Conservation (phyloP, 1,140 invertebrate species). For the Drosophila mayri region DNA sequence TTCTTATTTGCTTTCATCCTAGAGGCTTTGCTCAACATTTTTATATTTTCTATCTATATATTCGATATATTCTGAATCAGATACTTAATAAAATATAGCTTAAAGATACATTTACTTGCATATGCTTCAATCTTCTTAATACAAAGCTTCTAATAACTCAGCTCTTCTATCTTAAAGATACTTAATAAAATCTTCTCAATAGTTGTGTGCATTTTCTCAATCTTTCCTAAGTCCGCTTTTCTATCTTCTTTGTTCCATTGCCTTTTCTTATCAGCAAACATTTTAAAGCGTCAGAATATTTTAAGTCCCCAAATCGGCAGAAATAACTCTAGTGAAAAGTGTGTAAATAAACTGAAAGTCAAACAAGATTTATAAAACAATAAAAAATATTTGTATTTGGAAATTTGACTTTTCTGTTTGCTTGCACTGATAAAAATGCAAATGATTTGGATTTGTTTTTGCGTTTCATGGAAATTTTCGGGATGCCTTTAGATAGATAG, state of each 20-base stretch:
- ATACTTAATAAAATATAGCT: background rate
- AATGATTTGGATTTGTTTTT: slow-evolving; percentile 46
- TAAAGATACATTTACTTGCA: background rate
- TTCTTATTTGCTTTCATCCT: background rate
- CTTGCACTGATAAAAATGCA: slow-evolving; percentile 63
- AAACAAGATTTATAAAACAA: slow-evolving; percentile 34
- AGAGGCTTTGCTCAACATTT: background rate
- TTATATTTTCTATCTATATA: no score
- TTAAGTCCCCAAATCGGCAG: slow-evolving; percentile 13
- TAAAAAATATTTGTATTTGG: slow-evolving; percentile 68
- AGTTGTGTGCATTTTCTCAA: background rate
- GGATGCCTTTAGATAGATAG: slow-evolving; percentile 8
- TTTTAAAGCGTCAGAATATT: slow-evolving; percentile 22
- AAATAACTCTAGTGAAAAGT: slow-evolving; percentile 23
- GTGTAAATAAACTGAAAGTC: slow-evolving; percentile 20
- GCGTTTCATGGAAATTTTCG: slow-evolving; percentile 50
- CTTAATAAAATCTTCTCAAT: background rate
- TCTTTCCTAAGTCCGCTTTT: background rate
- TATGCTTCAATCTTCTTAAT: background rate
- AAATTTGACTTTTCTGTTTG: slow-evolving; percentile 36
- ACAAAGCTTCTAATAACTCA: no score
- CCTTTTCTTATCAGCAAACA: slow-evolving; percentile 28
- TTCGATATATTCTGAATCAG: no score
- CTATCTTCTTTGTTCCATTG: slow-evolving; percentile 33
- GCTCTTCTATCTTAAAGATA: background rate